Evolutionary conservation across 2,888 invertebrate species (phyloP).

Genomic region (Junonia oenone): DNA sequence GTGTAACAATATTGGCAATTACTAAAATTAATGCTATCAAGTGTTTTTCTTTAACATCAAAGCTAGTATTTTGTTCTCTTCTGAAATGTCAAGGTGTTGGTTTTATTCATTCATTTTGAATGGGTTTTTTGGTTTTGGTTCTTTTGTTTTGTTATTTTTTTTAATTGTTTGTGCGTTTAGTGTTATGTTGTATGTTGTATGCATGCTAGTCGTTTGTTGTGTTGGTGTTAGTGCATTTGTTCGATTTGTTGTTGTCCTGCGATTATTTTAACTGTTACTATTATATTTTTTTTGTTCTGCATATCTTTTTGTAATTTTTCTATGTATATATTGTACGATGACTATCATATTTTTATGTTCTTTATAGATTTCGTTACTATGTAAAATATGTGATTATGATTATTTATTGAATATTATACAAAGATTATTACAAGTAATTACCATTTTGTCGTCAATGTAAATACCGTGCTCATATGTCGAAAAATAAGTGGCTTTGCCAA

Average conservation of each 20-base stretch:
- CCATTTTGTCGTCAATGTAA: constrained; percentile 45
- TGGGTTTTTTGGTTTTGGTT: constrained; percentile 46
- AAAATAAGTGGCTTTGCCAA: constrained; percentile 27
- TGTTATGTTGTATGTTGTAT: constrained; percentile 30
- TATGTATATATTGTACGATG: not conserved
- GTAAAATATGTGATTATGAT: not conserved
- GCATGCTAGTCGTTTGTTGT: constrained; percentile 60
- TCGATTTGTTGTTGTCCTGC: constrained; percentile 1
- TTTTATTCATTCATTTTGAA: constrained; percentile 40
- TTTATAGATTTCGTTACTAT: no score
- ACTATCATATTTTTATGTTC: no score
- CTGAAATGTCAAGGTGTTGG: constrained; percentile 57
- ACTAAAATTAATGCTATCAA: not conserved
- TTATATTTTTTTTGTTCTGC: not conserved
- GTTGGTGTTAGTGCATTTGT: constrained; percentile 42
- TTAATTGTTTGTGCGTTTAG: constrained; percentile 56
- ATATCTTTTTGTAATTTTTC: not conserved
- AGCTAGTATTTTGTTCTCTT: constrained; percentile 48
- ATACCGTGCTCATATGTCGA: constrained; percentile 31
- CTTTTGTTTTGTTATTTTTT: constrained; percentile 40
- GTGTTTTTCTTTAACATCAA: constrained; percentile 25
- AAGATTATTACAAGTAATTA: constrained; percentile 38
- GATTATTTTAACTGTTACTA: not conserved
- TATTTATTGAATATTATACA: not conserved
- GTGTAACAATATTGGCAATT: not conserved